Percentiles rank a stretch among this genome's conserved stretches.
These are phyloP conservation scores for Sarcophaga peregrina DNA, from an alignment of 1,140 invertebrate genomes.

Conservation along the genomic window DNA sequence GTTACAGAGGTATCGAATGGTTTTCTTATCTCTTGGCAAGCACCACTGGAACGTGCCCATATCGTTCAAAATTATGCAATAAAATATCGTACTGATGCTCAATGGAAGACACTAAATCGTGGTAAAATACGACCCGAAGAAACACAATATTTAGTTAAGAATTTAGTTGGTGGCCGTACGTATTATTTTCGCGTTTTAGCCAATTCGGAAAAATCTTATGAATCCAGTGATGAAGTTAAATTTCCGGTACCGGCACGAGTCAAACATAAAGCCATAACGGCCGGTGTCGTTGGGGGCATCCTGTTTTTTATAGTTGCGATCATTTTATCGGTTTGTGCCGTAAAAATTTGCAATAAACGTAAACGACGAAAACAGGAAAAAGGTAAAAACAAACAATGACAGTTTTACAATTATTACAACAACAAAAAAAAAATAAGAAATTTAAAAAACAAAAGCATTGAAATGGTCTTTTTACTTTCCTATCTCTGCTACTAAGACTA, in stretches of 20 bases:
- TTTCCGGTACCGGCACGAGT: conserved; percentile 88
- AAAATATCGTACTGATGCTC: conserved; percentile 87
- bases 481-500: background rate
- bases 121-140: conserved; percentile 88
- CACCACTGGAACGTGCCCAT: conserved; percentile 80
- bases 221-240: conserved; percentile 85
- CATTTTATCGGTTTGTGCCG: conserved; percentile 93
- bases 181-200: conserved; percentile 91
- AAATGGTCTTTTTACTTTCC: conserved; percentile 38
- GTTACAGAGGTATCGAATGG: conserved; percentile 87
- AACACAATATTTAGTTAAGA: conserved; percentile 90
- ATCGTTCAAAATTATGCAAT: conserved; percentile 91
- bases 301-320: conserved; percentile 96
- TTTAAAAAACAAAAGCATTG: conserved; percentile 49
- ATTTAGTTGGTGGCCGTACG: conserved; percentile 86
- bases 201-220: conserved; percentile 84
- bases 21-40: conserved; percentile 88
- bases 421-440: too few species aligned
- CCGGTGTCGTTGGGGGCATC: conserved; percentile 92
- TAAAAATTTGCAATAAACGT: conserved; percentile 96
- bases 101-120: conserved; percentile 87
- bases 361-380: conserved; percentile 96
- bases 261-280: conserved; percentile 92
- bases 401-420: conserved; percentile 27
- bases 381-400: conserved; percentile 74